phyloP scores from a whole-genome alignment of 2,113 vertebrate species.

The Dicentrarchus labrax region DNA sequence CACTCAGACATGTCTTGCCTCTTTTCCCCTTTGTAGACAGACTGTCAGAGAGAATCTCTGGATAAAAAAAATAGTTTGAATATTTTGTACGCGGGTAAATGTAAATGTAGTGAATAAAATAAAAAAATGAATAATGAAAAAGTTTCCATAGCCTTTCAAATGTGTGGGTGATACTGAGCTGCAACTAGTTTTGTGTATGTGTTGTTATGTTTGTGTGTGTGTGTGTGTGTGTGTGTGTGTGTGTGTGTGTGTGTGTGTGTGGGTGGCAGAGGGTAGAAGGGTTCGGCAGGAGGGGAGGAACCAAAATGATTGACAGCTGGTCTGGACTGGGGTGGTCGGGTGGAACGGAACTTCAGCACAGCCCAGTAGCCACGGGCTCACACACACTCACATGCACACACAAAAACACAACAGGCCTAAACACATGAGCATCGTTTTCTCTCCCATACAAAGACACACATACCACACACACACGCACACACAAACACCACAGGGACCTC shows the following conservation, averaged over 20 bases:
- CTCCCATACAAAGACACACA: slow-evolving; percentile 11
- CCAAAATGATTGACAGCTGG: slow-evolving; percentile 70
- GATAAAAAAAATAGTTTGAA: neutral
- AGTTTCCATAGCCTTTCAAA: neutral
- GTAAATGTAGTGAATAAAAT: neutral
- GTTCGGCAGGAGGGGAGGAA: neutral
- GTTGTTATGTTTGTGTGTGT: neutral
- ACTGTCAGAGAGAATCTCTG: neutral
- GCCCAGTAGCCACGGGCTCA: slow-evolving; percentile 49
- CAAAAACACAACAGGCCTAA: slow-evolving; percentile 35
- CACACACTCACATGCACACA: slow-evolving; percentile 20
- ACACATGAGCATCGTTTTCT: slow-evolving; percentile 44
- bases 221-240: neutral
- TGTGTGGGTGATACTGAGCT: neutral
- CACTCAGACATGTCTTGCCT: slow-evolving; percentile 4
- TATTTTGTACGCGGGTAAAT: neutral
- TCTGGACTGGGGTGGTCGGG: slow-evolving; percentile 61
- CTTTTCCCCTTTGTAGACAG: neutral
- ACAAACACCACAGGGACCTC: slow-evolving; percentile 65
- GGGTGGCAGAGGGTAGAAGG: neutral
- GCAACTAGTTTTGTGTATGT: neutral
- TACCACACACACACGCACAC: slow-evolving; percentile 31
- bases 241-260: slow-evolving; percentile 1
- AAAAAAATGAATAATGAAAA: neutral
- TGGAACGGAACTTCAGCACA: slow-evolving; percentile 72